Conservation (phyloP, 2,888 invertebrate species). For the Teleiodes luculella region DNA sequence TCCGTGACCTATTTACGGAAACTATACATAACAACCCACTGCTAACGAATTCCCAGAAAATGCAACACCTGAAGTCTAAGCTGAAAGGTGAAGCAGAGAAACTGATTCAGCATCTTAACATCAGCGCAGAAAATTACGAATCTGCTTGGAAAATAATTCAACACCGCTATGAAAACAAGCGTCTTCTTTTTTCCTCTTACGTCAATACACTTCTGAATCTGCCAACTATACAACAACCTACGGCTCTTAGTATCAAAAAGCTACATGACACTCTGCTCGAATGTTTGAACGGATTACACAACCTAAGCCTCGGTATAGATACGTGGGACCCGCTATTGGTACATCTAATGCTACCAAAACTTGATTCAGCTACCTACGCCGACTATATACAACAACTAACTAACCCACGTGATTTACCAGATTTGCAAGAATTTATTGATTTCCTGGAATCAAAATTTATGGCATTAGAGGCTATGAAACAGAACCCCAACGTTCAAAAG, state of each 20-base stretch:
- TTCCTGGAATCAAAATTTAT: constrained; percentile 21
- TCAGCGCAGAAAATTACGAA: constrained; percentile 12
- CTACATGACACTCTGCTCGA: constrained; percentile 16
- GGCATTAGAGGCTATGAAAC: constrained; percentile 7
- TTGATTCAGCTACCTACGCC: constrained; percentile 20
- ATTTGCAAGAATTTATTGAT: constrained; percentile 9
- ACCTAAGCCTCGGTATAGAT: constrained; percentile 18
- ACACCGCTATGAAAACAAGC: constrained; percentile 1
- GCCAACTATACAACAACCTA: constrained; percentile 10
- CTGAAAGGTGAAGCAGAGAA: constrained; percentile 15
- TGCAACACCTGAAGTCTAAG: constrained; percentile 15
- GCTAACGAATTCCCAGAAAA: constrained; percentile 11
- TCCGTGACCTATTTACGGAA: not conserved
- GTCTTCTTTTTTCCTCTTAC: constrained; percentile 12
- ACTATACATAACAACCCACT: not conserved
- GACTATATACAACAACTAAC: constrained; percentile 18
- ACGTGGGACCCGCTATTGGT: constrained; percentile 25
- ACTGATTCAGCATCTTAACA: constrained; percentile 12
- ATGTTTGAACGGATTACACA: constrained; percentile 18
- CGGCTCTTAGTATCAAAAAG: constrained; percentile 1
- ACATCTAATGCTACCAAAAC: constrained; percentile 20
- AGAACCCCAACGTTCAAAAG: not conserved
- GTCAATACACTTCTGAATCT: constrained; percentile 15
- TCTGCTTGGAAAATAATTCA: constrained; percentile 1
- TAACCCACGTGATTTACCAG: constrained; percentile 15